Evolutionary conservation across 2,888 invertebrate genomes (phyloP).

Genomic region (Cephus spinipes): DNA sequence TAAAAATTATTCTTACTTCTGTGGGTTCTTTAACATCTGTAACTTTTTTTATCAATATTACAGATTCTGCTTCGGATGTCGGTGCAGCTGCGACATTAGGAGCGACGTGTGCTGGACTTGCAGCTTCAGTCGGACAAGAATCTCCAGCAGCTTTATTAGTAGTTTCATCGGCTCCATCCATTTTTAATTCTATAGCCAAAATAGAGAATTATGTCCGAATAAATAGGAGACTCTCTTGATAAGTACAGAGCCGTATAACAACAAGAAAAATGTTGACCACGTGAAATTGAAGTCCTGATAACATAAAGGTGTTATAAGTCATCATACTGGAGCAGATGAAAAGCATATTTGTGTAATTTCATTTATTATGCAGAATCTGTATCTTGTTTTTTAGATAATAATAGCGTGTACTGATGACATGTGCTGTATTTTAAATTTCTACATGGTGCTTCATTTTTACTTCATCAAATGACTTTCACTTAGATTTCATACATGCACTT

Average conservation of each 20-base stretch:
- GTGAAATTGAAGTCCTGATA: background rate
- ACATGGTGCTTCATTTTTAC: background rate
- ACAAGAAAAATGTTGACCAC: background rate
- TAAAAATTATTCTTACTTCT: background rate
- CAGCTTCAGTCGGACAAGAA: slow-evolving; percentile 28
- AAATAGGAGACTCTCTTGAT: background rate
- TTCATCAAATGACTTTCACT: background rate
- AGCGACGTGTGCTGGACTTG: slow-evolving; percentile 13
- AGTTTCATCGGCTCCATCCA: slow-evolving; percentile 37
- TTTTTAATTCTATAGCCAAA: slow-evolving; percentile 23
- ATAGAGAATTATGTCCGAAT: background rate
- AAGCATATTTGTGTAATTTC: background rate
- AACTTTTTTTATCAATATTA: background rate
- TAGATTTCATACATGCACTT: background rate
- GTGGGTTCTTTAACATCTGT: background rate
- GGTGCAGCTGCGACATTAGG: slow-evolving; percentile 8
- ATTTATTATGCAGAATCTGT: background rate
- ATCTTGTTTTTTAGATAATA: background rate
- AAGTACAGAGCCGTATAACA: background rate
- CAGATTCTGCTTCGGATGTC: slow-evolving; percentile 12
- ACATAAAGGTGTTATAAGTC: too few relatives aligned
- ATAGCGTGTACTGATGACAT: background rate
- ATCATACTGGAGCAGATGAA: background rate
- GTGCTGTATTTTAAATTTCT: background rate
- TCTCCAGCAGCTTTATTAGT: slow-evolving; percentile 37